Evolutionary conservation across 2,888 invertebrate genomes (phyloP).

Genomic region (Oscheius onirici): DNA sequence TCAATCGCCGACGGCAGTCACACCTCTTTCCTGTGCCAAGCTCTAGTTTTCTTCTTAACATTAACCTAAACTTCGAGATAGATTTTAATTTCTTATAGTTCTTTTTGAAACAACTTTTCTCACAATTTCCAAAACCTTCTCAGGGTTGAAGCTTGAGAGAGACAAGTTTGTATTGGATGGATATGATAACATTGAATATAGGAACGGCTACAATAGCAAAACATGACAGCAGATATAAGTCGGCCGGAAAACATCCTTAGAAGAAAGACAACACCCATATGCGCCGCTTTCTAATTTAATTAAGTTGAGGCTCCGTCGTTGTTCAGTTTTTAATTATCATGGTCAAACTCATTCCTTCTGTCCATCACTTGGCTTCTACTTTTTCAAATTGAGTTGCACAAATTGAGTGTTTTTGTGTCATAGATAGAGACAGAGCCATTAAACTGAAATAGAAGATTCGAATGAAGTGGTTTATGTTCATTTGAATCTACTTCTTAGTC

Average conservation of each 20-base stretch:
- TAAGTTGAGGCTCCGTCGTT: slow-evolving; percentile 11
- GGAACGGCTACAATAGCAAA: background rate
- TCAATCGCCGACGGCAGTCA: background rate
- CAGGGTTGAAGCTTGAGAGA: too few relatives aligned
- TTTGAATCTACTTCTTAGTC: background rate
- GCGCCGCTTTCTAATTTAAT: slow-evolving; percentile 25
- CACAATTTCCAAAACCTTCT: too few relatives aligned
- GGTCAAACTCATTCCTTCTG: slow-evolving; percentile 19
- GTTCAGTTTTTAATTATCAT: slow-evolving; percentile 28
- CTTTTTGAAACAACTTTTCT: too few relatives aligned
- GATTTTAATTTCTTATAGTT: too few relatives aligned
- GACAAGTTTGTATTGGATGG: too few relatives aligned
- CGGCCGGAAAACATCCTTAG: background rate
- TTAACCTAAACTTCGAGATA: too few relatives aligned
- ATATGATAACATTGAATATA: too few relatives aligned
- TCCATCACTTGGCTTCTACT: background rate
- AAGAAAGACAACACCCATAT: slow-evolving; percentile 16
- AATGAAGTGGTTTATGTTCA: background rate
- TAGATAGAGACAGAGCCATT: background rate
- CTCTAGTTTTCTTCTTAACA: too few relatives aligned
- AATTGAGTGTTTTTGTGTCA: background rate
- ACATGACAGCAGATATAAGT: background rate
- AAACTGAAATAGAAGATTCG: background rate
- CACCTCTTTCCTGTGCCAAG: background rate
- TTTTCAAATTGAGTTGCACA: background rate